A percentile compares a stretch with the other conserved stretches of the same genome.
These are phyloP conservation scores for Verasper variegatus DNA, from an alignment of 2,113 vertebrate species.

Conservation along the genomic window DNA sequence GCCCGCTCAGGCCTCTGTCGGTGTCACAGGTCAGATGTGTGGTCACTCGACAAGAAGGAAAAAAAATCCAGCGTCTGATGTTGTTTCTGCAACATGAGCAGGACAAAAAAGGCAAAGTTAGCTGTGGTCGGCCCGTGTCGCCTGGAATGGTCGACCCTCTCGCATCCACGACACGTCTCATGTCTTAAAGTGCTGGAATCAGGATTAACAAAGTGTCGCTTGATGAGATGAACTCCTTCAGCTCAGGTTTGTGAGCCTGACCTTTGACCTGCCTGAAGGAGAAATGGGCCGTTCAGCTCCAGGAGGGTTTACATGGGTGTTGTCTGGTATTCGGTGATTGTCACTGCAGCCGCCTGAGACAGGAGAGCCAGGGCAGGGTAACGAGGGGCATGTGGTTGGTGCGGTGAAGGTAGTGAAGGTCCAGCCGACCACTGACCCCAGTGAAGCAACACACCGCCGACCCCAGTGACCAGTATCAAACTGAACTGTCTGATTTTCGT, in stretches of 20 bases:
- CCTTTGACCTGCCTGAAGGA: constrained; percentile 48
- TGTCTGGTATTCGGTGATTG: constrained; percentile 50
- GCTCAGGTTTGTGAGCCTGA: constrained; percentile 10
- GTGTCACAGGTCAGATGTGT: constrained; percentile 43
- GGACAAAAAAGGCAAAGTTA: constrained; percentile 46
- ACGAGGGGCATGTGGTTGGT: constrained; percentile 32
- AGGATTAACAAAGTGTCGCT: background rate
- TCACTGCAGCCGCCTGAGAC: constrained; percentile 25
- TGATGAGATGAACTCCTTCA: too few relatives aligned
- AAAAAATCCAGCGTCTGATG: constrained; percentile 25
- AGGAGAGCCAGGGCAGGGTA: constrained; percentile 16
- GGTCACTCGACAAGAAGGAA: constrained; percentile 27
- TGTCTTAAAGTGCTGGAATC: background rate
- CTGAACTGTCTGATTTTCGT: background rate
- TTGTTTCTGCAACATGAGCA: constrained; percentile 56
- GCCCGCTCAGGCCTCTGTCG: constrained; percentile 8
- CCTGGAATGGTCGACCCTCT: constrained; percentile 20
- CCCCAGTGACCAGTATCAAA: background rate
- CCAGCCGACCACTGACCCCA: constrained; percentile 18
- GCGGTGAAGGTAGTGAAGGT: constrained; percentile 20
- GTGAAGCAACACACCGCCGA: background rate
- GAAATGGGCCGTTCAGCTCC: constrained; percentile 19
- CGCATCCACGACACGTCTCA: constrained; percentile 8
- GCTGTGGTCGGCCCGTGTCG: constrained; percentile 46
- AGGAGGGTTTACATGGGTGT: constrained; percentile 45